Percentiles rank a stretch among this genome's conserved stretches.
These are phyloP conservation scores for Anadara kagoshimensis DNA, from an alignment of 1,140 invertebrate genomes.

Conservation along the genomic window DNA sequence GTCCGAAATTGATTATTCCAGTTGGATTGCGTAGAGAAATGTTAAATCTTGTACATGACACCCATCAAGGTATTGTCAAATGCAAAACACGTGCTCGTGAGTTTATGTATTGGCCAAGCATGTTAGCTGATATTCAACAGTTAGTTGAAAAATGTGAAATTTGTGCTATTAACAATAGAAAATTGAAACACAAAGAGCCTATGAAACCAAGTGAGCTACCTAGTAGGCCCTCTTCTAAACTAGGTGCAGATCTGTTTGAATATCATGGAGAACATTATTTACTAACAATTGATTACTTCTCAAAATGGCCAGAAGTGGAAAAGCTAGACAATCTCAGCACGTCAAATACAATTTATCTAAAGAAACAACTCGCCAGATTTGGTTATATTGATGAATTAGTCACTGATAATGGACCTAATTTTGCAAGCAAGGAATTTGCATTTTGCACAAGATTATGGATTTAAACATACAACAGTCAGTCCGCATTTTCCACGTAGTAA, in stretches of 20 bases:
- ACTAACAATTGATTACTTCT: slow-evolving; percentile 28
- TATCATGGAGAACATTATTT: slow-evolving; percentile 17
- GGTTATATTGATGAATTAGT: slow-evolving; percentile 12
- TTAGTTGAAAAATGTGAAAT: not conserved
- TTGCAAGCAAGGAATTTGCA: no score
- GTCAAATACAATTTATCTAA: slow-evolving; percentile 15
- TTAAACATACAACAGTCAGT: slow-evolving; percentile 33
- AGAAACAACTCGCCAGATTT: slow-evolving; percentile 43
- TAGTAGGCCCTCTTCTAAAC: slow-evolving; percentile 11
- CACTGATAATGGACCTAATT: slow-evolving; percentile 40
- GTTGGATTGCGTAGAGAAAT: slow-evolving; percentile 40
- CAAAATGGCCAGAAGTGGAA: slow-evolving; percentile 32
- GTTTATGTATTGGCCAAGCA: not conserved
- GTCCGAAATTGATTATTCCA: slow-evolving; percentile 30
- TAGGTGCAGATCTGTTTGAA: slow-evolving; percentile 22
- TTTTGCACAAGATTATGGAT: slow-evolving; percentile 13
- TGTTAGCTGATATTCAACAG: not conserved
- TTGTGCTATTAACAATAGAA: slow-evolving; percentile 4
- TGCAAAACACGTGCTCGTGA: slow-evolving; percentile 26
- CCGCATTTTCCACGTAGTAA: slow-evolving; percentile 62
- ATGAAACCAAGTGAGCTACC: slow-evolving; percentile 53
- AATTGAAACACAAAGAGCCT: slow-evolving; percentile 10
- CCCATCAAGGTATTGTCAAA: slow-evolving; percentile 60
- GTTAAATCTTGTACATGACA: slow-evolving; percentile 57
- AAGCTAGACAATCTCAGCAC: slow-evolving; percentile 20